Evolutionary conservation across 2,797 vertebrate genomes (phyloP).

Genomic region (Anas flavirostris): DNA sequence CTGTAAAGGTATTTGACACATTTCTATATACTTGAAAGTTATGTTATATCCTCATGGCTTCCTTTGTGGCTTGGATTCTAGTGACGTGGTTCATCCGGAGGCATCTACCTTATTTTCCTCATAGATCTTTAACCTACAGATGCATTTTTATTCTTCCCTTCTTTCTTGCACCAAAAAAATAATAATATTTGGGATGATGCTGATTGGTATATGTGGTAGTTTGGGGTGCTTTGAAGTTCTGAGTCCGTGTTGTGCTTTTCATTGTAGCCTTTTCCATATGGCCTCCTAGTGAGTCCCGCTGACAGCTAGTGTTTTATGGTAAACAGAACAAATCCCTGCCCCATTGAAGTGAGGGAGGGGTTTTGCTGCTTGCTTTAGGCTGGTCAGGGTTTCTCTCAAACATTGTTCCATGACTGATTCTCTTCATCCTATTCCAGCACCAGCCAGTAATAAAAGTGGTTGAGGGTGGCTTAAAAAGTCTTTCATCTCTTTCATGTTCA

Average conservation of each 20-base stretch:
- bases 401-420: conserved; percentile 28
- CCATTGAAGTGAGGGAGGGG: not conserved
- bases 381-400: conserved; percentile 2
- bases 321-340: conserved; percentile 14
- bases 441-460: not conserved
- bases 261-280: not conserved
- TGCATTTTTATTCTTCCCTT: not conserved
- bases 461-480: not conserved
- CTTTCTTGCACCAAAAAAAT: not conserved
- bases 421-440: conserved; percentile 51
- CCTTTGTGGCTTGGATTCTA: not conserved
- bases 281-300: not conserved
- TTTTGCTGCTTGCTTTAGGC: conserved; percentile 41
- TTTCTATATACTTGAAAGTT: not conserved
- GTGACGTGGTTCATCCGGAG: not conserved
- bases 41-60: not conserved
- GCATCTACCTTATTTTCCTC: not conserved
- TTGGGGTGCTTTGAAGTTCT: conserved; percentile 33
- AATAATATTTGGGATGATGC: not conserved
- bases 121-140: not conserved
- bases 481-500: conserved; percentile 45
- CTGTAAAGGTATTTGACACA: conserved; percentile 85
- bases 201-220: not conserved
- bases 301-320: not conserved
- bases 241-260: conserved; percentile 13